A percentile compares a stretch with the other conserved stretches of the same genome.
Conservation (phyloP, 2,797 vertebrate genomes). For the Oryzias dopingdopingensis region DNA sequence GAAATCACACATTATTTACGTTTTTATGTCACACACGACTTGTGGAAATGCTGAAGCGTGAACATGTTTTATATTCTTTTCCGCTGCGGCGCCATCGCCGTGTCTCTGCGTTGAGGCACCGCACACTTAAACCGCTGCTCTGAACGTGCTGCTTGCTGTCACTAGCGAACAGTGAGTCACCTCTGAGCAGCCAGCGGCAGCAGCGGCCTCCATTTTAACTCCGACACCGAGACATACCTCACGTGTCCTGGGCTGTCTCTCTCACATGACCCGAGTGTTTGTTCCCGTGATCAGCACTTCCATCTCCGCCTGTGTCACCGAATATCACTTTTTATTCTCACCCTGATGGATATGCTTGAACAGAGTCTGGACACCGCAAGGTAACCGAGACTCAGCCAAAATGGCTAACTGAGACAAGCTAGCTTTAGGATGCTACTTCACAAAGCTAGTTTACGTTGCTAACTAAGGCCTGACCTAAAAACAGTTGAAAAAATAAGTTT, state of each 20-base stretch:
- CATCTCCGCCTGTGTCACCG: constrained; percentile 70
- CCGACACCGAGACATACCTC: constrained; percentile 76
- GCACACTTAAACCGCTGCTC: not conserved
- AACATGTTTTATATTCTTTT: too few relatives aligned
- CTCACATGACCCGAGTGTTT: constrained; percentile 96
- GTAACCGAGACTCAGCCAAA: constrained; percentile 68
- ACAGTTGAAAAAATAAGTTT: constrained; percentile 4
- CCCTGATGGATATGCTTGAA: constrained; percentile 89
- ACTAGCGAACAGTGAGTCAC: constrained; percentile 14
- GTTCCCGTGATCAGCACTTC: constrained; percentile 91
- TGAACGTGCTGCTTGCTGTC: not conserved
- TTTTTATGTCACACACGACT: too few relatives aligned
- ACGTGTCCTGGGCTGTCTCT: constrained; percentile 79
- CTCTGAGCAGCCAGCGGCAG: constrained; percentile 25
- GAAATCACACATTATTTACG: too few relatives aligned
- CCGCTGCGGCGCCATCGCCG: too few relatives aligned
- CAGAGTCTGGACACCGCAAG: constrained; percentile 84
- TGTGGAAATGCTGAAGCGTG: too few relatives aligned
- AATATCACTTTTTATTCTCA: constrained; percentile 68
- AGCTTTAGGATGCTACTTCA: constrained; percentile 54
- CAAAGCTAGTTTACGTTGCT: constrained; percentile 48
- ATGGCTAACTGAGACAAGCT: constrained; percentile 61
- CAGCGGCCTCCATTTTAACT: constrained; percentile 74
- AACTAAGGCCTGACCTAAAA: constrained; percentile 56
- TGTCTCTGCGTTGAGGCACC: too few relatives aligned